phyloP scores from a whole-genome alignment of 2,888 invertebrate genomes.

The Deilephila porcellus region DNA sequence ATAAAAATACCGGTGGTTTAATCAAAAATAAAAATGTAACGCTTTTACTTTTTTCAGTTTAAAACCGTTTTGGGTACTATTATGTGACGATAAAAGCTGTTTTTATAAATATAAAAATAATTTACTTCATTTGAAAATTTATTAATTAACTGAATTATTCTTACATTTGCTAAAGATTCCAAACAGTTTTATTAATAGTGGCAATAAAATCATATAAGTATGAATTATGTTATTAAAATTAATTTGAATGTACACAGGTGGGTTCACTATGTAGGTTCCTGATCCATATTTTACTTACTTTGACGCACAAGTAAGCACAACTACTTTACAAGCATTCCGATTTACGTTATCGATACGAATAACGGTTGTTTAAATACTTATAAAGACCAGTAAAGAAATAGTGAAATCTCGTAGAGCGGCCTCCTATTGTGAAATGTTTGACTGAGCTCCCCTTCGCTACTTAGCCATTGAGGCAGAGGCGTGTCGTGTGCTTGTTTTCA shows the following conservation, averaged over 20 bases:
- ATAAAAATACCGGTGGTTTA: no score
- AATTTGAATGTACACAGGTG: background rate
- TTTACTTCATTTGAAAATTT: no score
- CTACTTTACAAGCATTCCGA: background rate
- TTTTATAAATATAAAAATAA: no score
- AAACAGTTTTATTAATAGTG: no score
- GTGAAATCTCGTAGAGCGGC: slow-evolving; percentile 31
- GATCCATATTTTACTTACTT: background rate
- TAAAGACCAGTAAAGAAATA: slow-evolving; percentile 27
- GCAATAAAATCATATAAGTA: background rate
- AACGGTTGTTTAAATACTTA: background rate
- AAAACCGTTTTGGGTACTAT: no score
- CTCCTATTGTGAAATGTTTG: slow-evolving; percentile 41
- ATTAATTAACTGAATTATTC: no score
- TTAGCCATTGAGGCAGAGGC: slow-evolving; percentile 58
- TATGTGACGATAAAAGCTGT: no score
- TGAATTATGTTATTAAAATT: background rate
- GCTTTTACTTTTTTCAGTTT: no score
- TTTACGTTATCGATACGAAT: background rate
- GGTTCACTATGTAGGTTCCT: background rate
- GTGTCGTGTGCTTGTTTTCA: slow-evolving; percentile 71
- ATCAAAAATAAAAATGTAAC: no score
- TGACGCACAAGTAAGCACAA: background rate
- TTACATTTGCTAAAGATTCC: no score
- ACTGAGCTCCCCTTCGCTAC: slow-evolving; percentile 40